Evolutionary conservation across 2,113 vertebrate species (phyloP).

Genomic region (Vidua macroura): DNA sequence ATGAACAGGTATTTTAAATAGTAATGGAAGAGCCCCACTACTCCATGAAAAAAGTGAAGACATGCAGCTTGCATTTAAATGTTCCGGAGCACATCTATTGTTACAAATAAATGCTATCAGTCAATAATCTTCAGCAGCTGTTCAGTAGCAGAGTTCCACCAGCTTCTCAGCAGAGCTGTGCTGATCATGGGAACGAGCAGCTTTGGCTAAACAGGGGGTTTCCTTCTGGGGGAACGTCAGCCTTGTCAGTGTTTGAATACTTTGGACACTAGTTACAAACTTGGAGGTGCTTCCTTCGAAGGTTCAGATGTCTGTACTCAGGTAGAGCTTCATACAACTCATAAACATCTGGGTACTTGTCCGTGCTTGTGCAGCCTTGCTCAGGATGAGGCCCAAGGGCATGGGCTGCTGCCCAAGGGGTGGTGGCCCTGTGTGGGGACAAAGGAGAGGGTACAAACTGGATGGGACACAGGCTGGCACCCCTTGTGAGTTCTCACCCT

Average conservation of each 20-base stretch:
- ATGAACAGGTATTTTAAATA: neutral
- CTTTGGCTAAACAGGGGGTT: neutral
- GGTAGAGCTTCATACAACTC: neutral
- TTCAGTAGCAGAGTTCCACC: neutral
- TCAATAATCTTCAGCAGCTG: neutral
- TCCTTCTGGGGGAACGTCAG: neutral
- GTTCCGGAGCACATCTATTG: neutral
- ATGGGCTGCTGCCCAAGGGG: neutral
- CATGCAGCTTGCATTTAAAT: neutral
- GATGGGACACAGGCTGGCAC: neutral
- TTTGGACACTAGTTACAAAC: neutral
- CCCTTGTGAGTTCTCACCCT: fast-evolving
- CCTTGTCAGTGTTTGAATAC: neutral
- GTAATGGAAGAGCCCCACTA: neutral
- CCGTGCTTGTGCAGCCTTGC: fast-evolving
- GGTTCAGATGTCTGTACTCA: too few relatives aligned
- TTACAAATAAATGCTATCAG: neutral
- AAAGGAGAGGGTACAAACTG: neutral
- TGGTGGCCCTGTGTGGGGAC: neutral
- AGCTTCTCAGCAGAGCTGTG: neutral
- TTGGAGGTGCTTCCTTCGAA: neutral
- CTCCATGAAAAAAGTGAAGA: neutral
- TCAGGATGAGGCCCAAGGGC: neutral
- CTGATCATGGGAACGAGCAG: neutral
- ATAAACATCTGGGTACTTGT: neutral